Base-by-base conservation (phyloP, 2,113 vertebrate genomes). In the Scortum barcoo region DNA sequence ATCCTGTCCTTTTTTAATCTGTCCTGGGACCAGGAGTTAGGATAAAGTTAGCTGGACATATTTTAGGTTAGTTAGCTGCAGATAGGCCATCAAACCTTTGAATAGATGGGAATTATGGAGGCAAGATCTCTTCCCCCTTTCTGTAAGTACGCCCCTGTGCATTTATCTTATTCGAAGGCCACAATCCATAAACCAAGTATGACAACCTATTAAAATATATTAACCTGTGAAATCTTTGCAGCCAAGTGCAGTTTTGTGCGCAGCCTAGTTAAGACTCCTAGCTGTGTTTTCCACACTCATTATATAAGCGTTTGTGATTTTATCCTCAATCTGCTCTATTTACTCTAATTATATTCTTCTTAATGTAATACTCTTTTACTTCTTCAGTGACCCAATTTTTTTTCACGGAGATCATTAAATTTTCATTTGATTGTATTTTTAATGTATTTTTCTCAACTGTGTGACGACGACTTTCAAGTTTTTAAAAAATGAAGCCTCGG, bases 371-470 rank as follows among this genome's bases (percentile, higher is more conserved):
- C 26, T 56, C 68, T 76, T 58, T 48, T 62, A 74, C 84, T 83
- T 80, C 70, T 48, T 75, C 68, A 22, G 16, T 87, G 91, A 88
- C 89, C 91, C 72, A 88, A 14, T 89, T 92, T 87, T 92, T 87
- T 77, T 50, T 26, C 28, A 33, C 22, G 7, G 48, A 78, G 75
- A 87, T 86, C 66, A 89, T 92, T 85, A 91, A 91, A 90, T 44
- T 89, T 93, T 88, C 16, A 89, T 86, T 83, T 78, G n/a, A 58
- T 78, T 57, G 67, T 22, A 78, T 82, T 73, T 89, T 89, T 84
- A 57, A 86, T 91, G 78, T n/a, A n/a, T 67, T 67, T 26, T 19
- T 28, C 24, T 54, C 69, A 71, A 50, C 72, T 74, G 53, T n/a
- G n/a, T 56, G 40, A 63, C 48, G 22, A 71, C 22, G n/a, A 48